Base-by-base conservation (phyloP, 1,140 invertebrate genomes). In the Calycopis cecrops region DNA sequence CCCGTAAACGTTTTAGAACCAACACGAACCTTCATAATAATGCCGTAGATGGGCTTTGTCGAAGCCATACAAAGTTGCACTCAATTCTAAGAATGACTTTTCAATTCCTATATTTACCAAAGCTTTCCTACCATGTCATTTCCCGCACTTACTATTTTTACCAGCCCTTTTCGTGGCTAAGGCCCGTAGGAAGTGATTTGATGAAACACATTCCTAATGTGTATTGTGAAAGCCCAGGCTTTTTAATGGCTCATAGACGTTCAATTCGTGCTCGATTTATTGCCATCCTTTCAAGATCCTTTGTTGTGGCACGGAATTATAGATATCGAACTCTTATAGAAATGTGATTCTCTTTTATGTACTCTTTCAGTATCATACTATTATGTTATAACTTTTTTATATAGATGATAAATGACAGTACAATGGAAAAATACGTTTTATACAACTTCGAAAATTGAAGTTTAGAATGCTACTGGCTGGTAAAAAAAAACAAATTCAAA, bases 81-180 rank as follows among this genome's bases (percentile, higher is more conserved):
- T 71, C 69, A 67, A 73, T 74, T 70, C 65, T 68, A 58, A 76
- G 67, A 76, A 74, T 85, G 81, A 84, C 84, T 84, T 84, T 87
- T 87, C 84, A 87, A 87, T 87, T 72, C 74, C 73, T 79, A 63
- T 83, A 85, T 85, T 84, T 76, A 78, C 75, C 65, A 60, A 59
- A 57, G 59, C 69, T 55, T 69, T 83, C 83, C 66, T 60, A 80
- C 80, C 65, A 57, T 79, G 81, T 87, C 84, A 87, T 79, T 87
- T 87, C 81, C 83, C 67, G 73, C 67, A 79, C 83, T 83, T 67
- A 74, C 73, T 73, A 72, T 74, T 84, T 80, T 79, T 71, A 76
- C 66, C 60, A 65, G 59, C 62, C 67, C 69, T 78, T 76, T 76
- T 76, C 55, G 60, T 64, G 62, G 62, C 58, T 64, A 59, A 63